Evolutionary conservation across 2,888 invertebrate species (phyloP).

Genomic region (Hemaris fuciformis): DNA sequence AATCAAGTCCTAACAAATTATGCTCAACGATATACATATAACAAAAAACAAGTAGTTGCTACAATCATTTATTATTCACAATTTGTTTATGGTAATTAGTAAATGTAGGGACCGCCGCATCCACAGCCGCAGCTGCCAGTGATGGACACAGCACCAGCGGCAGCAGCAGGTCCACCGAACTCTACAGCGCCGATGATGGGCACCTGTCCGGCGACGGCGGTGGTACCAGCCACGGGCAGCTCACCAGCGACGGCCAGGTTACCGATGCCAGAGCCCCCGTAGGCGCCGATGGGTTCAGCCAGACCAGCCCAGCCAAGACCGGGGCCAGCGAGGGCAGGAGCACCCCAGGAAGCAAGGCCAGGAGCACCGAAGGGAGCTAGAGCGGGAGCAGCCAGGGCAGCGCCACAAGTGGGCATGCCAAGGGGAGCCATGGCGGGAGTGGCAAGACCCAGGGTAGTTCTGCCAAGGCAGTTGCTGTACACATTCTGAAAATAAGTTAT

Average conservation of each 20-base stretch:
- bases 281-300: constrained; percentile 10
- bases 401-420: not conserved
- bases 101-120: constrained; percentile 23
- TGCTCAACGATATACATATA: too few species aligned
- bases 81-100: constrained; percentile 7
- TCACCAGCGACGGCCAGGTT: constrained; percentile 38
- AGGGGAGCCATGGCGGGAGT: not conserved
- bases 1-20: too few species aligned
- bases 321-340: not conserved
- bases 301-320: constrained; percentile 11
- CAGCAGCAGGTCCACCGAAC: constrained; percentile 30
- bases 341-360: not conserved
- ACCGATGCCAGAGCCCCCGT: constrained; percentile 31
- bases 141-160: constrained; percentile 33
- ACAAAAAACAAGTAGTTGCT: not conserved
- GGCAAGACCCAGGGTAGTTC: not conserved
- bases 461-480: constrained; percentile 7
- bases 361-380: not conserved
- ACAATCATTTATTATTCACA: not conserved
- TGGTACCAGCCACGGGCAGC: constrained; percentile 37
- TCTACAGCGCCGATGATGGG: constrained; percentile 39
- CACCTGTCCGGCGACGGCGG: constrained; percentile 35
- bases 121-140: constrained; percentile 30
- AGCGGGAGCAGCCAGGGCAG: not conserved
- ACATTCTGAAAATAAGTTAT: constrained; percentile 13